Base-by-base conservation (phyloP, 2,113 vertebrate species). In the Chauna torquata region DNA sequence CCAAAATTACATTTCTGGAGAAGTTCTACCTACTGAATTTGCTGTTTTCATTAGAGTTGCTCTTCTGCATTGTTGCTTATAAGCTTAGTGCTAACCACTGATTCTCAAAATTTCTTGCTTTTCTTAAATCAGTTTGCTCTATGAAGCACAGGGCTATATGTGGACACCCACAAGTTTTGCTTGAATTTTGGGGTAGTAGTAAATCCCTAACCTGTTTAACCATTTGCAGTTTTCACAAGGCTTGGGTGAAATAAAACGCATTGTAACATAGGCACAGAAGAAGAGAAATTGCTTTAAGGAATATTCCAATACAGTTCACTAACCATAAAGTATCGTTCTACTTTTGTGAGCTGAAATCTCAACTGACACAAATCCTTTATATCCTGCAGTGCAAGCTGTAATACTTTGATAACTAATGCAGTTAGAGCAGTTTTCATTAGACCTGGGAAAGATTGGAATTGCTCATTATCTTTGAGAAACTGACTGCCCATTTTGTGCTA, bases 291-390 rank as follows among this genome's bases (percentile, higher is more conserved):
- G 55, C 90, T 94, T 82, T 86, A 94, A 94, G 74, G 77, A 93
- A 84, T 70, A 95, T 96, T 95, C 45, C 77, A 88, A 5, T 87
- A 72, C 65, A 88, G 92, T 89, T 96, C 95, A 93, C 81, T 94
- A 94, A 78, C 42, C 83, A 92, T 95, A 91, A 95, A 87, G 70
- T 94, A 92, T 94, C 8, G 13, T 93, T 96, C 86, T 85, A 71
- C 86, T 93, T 94, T 85, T 9, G 18, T 82, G 79, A 93, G 32
- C 66, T 94, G 95, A 95, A 91, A 93, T 97, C 90, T 97, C 92
- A 90, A 58, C 83, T 96, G 90, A 89, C 74, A 72, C 89, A 70
- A 96, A 94, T 95, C 74, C 95, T 96, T 97, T 94, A 92, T 96
- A 62, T 95, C 75, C 70, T 85, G 81, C 88, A 95, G 88, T 94